phyloP scores from a whole-genome alignment of 1,140 invertebrate species.

The Drosophila subpulchrella region DNA sequence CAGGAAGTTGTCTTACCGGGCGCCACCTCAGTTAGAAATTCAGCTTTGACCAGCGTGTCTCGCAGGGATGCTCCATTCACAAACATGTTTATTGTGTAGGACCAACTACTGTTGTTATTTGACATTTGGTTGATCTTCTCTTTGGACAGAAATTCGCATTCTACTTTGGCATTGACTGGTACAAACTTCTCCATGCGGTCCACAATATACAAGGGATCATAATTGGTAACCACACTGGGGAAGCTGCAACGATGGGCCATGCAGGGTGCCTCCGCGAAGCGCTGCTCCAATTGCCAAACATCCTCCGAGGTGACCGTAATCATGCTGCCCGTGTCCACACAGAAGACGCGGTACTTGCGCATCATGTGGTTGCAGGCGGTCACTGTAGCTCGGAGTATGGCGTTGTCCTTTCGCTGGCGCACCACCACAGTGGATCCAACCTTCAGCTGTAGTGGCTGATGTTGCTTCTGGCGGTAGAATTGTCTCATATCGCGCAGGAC shows the following conservation, averaged over 20 bases:
- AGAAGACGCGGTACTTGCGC: conserved; percentile 87
- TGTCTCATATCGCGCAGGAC: conserved; percentile 90
- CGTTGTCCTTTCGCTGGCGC: conserved; percentile 88
- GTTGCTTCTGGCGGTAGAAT: conserved; percentile 86
- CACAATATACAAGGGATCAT: conserved; percentile 86
- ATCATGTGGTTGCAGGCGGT: conserved; percentile 85
- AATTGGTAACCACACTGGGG: conserved; percentile 86
- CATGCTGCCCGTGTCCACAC: conserved; percentile 91
- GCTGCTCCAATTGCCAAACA: conserved; percentile 88
- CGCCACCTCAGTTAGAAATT: conserved; percentile 63
- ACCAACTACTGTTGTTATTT: conserved; percentile 9
- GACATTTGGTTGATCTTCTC: conserved; percentile 19
- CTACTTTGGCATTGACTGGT: conserved; percentile 63
- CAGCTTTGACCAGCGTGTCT: conserved; percentile 58
- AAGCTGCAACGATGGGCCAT: conserved; percentile 89
- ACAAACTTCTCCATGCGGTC: conserved; percentile 86
- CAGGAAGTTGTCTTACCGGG: conserved; percentile 40
- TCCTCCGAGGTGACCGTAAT: conserved; percentile 86
- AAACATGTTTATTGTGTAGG: conserved; percentile 66
- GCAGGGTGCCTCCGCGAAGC: conserved; percentile 88
- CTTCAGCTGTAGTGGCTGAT: conserved; percentile 84
- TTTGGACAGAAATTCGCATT: conserved; percentile 69
- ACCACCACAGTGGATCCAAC: conserved; percentile 88
- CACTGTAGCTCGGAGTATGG: conserved; percentile 89
- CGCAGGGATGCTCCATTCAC: conserved; percentile 67